phyloP scores from a whole-genome alignment of 2,113 vertebrate genomes.

The Aythya baeri region DNA sequence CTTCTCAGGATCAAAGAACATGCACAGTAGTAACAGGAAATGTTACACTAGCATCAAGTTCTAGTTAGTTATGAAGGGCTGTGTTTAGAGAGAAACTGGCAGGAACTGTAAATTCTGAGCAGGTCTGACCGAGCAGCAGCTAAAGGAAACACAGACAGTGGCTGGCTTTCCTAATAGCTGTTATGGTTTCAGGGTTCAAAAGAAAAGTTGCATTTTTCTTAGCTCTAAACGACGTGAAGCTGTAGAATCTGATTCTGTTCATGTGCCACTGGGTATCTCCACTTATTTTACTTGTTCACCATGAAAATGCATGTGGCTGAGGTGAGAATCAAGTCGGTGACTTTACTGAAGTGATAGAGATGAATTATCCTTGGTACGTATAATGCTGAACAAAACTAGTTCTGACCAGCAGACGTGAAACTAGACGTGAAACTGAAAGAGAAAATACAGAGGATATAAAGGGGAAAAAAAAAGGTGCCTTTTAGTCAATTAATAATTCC shows the following conservation, averaged over 20 bases:
- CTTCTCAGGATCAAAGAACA: neutral
- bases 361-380: neutral
- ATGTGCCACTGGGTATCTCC: neutral
- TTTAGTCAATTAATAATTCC: neutral
- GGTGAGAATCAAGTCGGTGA: neutral
- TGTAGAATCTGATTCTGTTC: neutral
- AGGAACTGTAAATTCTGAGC: neutral
- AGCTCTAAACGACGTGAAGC: neutral
- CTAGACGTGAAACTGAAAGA: neutral
- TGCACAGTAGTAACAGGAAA: neutral
- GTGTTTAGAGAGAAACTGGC: neutral
- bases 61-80: neutral
- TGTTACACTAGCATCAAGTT: neutral
- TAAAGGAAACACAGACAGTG: neutral
- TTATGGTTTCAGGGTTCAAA: neutral
- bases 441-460: neutral
- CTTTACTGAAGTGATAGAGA: neutral
- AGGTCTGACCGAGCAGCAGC: neutral
- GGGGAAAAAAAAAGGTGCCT: neutral
- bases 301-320: neutral
- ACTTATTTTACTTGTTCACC: neutral
- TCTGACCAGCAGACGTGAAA: neutral
- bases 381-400: neutral
- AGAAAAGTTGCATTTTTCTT: neutral
- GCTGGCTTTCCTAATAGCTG: neutral